Conservation (phyloP, 2,797 vertebrate genomes). For the Apogon talboti region DNA sequence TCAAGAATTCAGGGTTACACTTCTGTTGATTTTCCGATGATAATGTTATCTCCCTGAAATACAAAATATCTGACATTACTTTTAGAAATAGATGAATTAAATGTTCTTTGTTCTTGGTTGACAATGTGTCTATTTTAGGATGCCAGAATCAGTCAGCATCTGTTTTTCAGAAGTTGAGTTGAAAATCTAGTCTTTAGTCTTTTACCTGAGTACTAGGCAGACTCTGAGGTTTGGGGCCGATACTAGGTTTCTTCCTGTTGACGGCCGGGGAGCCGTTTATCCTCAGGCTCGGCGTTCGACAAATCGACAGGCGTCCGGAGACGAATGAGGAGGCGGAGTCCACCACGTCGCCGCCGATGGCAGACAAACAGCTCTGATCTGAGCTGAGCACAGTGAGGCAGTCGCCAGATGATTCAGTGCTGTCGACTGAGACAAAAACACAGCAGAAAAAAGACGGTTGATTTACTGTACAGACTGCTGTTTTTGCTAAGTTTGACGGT, state of each 20-base stretch:
- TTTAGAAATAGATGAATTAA: not conserved
- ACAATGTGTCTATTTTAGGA: not conserved
- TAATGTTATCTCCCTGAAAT: conserved; percentile 56
- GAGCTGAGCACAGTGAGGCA: conserved; percentile 75
- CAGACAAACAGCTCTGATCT: conserved; percentile 78
- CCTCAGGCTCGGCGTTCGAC: conserved; percentile 51
- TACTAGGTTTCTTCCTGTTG: conserved; percentile 55
- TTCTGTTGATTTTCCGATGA: conserved; percentile 76
- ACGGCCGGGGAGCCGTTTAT: conserved; percentile 56
- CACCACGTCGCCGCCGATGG: conserved; percentile 70
- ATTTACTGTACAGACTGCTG: not conserved
- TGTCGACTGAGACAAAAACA: conserved; percentile 69
- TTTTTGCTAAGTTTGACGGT: too few relatives aligned
- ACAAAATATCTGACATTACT: conserved; percentile 3
- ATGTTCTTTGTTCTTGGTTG: not conserved
- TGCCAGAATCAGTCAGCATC: too few relatives aligned
- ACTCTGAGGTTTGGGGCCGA: conserved; percentile 47
- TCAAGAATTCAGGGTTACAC: conserved; percentile 56
- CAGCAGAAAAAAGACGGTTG: not conserved
- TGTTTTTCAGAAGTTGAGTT: too few relatives aligned
- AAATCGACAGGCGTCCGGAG: conserved; percentile 40
- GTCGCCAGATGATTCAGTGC: conserved; percentile 80
- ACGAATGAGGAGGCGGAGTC: conserved; percentile 52
- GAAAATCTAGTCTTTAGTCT: too few relatives aligned
- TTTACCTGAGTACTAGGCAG: conserved; percentile 57